Evolutionary conservation across 2,113 vertebrate genomes (phyloP).

Genomic region (Orientallactaga bullata): DNA sequence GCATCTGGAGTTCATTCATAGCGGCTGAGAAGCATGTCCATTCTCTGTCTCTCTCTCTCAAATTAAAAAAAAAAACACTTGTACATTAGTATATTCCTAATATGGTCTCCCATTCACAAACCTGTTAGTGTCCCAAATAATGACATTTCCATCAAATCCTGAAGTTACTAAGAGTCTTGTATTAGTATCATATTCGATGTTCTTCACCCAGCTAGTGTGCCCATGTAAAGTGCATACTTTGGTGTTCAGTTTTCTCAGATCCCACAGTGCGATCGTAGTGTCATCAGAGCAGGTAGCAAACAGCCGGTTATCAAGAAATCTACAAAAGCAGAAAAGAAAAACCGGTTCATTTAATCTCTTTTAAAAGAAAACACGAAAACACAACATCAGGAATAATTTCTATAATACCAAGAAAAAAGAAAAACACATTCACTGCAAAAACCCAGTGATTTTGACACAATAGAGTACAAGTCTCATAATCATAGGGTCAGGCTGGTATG

Average conservation of each 20-base stretch:
- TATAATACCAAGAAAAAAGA: conserved; percentile 49
- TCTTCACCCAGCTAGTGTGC: conserved; percentile 99
- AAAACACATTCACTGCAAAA: background rate
- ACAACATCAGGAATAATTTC: conserved; percentile 58
- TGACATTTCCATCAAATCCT: conserved; percentile 99
- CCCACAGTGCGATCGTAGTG: conserved; percentile 98
- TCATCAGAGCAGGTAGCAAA: conserved; percentile 99
- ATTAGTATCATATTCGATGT: conserved; percentile 99
- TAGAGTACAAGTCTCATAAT: conserved; percentile 14
- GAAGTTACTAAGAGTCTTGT: conserved; percentile 98
- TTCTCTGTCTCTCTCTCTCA: too few relatives aligned
- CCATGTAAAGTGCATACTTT: conserved; percentile 98
- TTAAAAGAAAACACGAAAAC: conserved; percentile 59
- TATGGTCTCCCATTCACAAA: conserved; percentile 78
- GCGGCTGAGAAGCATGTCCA: too few relatives aligned
- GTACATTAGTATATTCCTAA: conserved; percentile 61
- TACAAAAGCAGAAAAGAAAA: conserved; percentile 83
- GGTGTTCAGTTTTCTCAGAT: conserved; percentile 95
- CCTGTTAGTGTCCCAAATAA: conserved; percentile 99
- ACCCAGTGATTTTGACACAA: conserved; percentile 41
- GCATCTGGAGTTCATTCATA: too few relatives aligned
- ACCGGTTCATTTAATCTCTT: conserved; percentile 66
- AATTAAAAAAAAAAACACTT: conserved; percentile 32
- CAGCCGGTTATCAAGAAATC: conserved; percentile 98
- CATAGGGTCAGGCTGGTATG: background rate